These are phyloP conservation scores for Germaria angustata DNA, from an alignment of 2,888 invertebrate species.

Conservation along the genomic window DNA sequence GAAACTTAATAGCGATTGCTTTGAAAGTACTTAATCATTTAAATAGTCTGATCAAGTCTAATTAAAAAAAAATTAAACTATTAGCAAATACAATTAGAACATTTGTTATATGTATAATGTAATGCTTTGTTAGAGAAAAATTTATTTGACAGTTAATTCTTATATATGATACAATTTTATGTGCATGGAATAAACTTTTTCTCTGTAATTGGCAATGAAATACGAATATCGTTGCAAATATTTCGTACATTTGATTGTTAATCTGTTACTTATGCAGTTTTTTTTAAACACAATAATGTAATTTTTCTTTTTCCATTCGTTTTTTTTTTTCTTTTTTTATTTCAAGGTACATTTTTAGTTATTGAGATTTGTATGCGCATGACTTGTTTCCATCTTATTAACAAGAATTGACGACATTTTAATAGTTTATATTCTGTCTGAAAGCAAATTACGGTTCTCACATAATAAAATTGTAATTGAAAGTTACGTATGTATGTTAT, in stretches of 20 bases:
- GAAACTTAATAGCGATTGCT: neutral
- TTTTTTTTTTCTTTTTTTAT: too few species aligned
- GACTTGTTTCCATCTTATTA: conserved; percentile 67
- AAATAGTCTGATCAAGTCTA: neutral
- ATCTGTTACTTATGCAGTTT: conserved; percentile 38
- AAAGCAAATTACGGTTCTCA: conserved; percentile 56
- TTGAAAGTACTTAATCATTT: conserved; percentile 6
- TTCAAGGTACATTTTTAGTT: conserved; percentile 54
- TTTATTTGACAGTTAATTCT: conserved; percentile 36
- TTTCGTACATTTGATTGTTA: neutral
- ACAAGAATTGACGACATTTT: conserved; percentile 64
- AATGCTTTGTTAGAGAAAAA: conserved; percentile 52
- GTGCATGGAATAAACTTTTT: neutral
- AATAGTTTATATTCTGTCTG: conserved; percentile 43
- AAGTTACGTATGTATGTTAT: neutral
- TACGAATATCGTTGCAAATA: neutral
- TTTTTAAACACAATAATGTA: conserved; percentile 35
- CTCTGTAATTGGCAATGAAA: neutral
- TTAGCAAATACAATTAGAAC: conserved; percentile 24
- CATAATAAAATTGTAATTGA: conserved; percentile 53
- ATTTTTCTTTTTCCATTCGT: conserved; percentile 32
- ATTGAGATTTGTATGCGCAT: conserved; percentile 58
- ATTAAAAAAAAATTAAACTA: neutral
- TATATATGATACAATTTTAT: neutral
- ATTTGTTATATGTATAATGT: neutral